These are phyloP conservation scores for Odontomyia ornata DNA, from an alignment of 2,888 invertebrate species.

Conservation along the genomic window DNA sequence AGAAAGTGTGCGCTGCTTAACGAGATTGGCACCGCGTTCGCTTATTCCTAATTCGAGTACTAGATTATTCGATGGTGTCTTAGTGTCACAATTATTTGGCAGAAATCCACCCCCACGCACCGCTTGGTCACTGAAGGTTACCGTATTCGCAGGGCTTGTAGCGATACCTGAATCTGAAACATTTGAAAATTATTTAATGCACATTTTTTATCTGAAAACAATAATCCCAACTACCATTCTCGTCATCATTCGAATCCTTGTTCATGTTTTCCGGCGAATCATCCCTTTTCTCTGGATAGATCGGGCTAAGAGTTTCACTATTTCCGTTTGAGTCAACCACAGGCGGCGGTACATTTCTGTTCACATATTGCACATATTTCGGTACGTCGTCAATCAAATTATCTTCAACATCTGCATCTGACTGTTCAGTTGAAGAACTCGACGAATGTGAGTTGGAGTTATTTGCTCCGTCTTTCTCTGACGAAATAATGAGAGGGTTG, in stretches of 20 bases:
- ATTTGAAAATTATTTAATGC: background rate
- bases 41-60: slow-evolving; percentile 59
- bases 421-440: slow-evolving; percentile 72
- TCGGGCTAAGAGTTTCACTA: slow-evolving; percentile 54
- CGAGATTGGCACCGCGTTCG: slow-evolving; percentile 59
- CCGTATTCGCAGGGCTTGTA: slow-evolving; percentile 60
- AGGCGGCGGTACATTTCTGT: slow-evolving; percentile 45
- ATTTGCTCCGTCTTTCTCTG: slow-evolving; percentile 61
- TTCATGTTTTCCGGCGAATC: slow-evolving; percentile 69
- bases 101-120: slow-evolving; percentile 47
- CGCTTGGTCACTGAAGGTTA: slow-evolving; percentile 39
- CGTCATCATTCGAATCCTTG: slow-evolving; percentile 68
- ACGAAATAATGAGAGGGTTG: slow-evolving; percentile 14
- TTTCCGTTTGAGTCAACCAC: slow-evolving; percentile 61
- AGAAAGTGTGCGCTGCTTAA: slow-evolving; percentile 56
- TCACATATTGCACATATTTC: slow-evolving; percentile 49
- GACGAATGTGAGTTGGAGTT: slow-evolving; percentile 57
- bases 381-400: slow-evolving; percentile 71
- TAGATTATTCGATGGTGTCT: slow-evolving; percentile 52
- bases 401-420: slow-evolving; percentile 84
- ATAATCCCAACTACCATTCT: slow-evolving; percentile 60
- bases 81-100: slow-evolving; percentile 47
- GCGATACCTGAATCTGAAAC: slow-evolving; percentile 62
- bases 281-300: slow-evolving; percentile 66
- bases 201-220: slow-evolving; percentile 16